Conservation (phyloP, 1,140 invertebrate genomes). For the Cataglyphis hispanica region DNA sequence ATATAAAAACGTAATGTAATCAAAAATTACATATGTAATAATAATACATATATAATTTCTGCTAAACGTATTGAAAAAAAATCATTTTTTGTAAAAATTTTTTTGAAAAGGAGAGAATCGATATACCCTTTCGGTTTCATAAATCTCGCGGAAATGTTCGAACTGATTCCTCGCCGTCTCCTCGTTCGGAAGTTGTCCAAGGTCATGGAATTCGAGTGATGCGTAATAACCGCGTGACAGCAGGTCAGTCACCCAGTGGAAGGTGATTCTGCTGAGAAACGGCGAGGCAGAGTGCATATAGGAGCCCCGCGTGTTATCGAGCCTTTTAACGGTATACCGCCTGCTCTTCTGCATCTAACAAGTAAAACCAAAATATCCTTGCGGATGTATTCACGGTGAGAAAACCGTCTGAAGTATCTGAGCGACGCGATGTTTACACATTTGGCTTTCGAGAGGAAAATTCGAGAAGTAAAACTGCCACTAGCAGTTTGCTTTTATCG, state of each 20-base stretch:
- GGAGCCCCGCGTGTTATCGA: constrained; percentile 51
- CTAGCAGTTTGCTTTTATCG: constrained; percentile 12
- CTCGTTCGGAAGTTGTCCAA: constrained; percentile 90
- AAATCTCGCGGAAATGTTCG: constrained; percentile 86
- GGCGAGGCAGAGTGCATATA: constrained; percentile 73
- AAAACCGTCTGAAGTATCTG: not conserved
- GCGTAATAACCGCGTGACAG: constrained; percentile 89
- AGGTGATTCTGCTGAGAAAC: constrained; percentile 88
- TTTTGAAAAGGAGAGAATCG: not conserved
- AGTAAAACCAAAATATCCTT: constrained; percentile 38
- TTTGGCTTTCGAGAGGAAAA: not conserved
- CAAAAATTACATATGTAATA: not conserved
- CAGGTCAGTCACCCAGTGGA: constrained; percentile 92
- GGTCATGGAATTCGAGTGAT: constrained; percentile 90
- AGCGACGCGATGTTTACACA: constrained; percentile 31
- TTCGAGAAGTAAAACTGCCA: constrained; percentile 15
- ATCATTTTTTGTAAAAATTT: not conserved
- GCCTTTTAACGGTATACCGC: constrained; percentile 62
- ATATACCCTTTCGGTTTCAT: constrained; percentile 85
- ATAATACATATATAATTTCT: not conserved
- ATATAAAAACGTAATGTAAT: not conserved
- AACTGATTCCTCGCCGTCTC: constrained; percentile 87
- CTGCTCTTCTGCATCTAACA: constrained; percentile 73
- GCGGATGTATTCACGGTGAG: not conserved
- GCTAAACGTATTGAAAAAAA: not conserved